A percentile compares a stretch with the other conserved stretches of the same genome.
These are phyloP conservation scores for Spialia ferax DNA, from an alignment of 2,888 invertebrate species.

Conservation along the genomic window DNA sequence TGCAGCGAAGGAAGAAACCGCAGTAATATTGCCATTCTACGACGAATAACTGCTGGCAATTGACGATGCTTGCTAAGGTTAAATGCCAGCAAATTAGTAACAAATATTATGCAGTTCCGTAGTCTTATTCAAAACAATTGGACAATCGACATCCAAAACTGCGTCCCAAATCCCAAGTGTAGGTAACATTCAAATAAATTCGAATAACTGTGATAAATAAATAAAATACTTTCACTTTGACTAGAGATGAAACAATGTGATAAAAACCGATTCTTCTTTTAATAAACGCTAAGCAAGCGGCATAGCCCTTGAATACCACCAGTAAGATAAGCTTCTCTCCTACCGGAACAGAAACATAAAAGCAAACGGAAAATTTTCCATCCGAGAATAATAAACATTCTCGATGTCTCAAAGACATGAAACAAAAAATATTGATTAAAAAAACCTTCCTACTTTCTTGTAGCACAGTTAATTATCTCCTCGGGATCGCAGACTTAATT, in stretches of 20 bases:
- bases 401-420: slow-evolving; percentile 10
- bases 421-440: slow-evolving; percentile 47
- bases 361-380: slow-evolving; percentile 5
- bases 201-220: too few relatives aligned
- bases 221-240: too few relatives aligned
- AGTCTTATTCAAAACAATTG: too few relatives aligned
- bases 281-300: too few relatives aligned
- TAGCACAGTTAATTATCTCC: slow-evolving; percentile 70
- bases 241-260: too few relatives aligned
- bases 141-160: too few relatives aligned
- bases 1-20: background rate
- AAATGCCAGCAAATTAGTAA: too few relatives aligned
- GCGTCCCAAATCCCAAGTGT: too few relatives aligned
- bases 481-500: slow-evolving; percentile 63
- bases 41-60: background rate
- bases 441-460: slow-evolving; percentile 58
- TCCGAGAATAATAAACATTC: slow-evolving; percentile 6
- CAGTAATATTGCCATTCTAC: background rate
- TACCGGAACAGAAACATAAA: slow-evolving; percentile 12
- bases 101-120: too few relatives aligned
- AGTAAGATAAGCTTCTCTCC: slow-evolving; percentile 9
- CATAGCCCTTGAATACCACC: too few relatives aligned
- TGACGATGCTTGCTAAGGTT: background rate
- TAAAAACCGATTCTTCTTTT: too few relatives aligned
- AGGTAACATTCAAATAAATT: too few relatives aligned